phyloP scores from a whole-genome alignment of 2,113 vertebrate genomes.

The Clarias macrocephalus region DNA sequence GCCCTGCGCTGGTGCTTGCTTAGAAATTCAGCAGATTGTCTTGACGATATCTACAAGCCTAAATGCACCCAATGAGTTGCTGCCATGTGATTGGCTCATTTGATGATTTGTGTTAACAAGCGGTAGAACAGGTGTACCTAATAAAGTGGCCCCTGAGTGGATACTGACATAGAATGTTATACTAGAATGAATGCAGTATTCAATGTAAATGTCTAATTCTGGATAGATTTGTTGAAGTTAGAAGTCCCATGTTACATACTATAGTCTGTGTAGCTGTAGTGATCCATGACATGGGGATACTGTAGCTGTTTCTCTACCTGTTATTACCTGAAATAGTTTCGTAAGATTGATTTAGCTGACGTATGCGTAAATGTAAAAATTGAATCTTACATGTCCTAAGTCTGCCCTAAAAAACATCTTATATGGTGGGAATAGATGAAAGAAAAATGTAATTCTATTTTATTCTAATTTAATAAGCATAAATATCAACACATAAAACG shows the following conservation, averaged over 20 bases:
- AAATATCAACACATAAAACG: neutral
- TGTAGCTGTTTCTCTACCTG: neutral
- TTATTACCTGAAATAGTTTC: neutral
- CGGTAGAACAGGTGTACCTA: too few relatives aligned
- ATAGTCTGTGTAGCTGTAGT: neutral
- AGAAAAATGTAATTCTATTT: neutral
- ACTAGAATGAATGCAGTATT: neutral
- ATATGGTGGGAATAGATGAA: neutral
- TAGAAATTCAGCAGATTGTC: too few relatives aligned
- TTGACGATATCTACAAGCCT: too few relatives aligned
- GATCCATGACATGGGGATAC: neutral
- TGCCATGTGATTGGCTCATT: too few relatives aligned
- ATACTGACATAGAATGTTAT: neutral
- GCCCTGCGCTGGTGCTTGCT: too few relatives aligned
- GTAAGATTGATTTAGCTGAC: neutral
- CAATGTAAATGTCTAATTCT: neutral
- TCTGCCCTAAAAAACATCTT: too few relatives aligned
- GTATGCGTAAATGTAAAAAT: neutral
- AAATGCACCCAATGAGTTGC: too few relatives aligned
- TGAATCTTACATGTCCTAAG: neutral
- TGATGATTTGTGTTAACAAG: too few relatives aligned
- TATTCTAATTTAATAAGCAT: neutral
- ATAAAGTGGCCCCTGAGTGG: too few relatives aligned
- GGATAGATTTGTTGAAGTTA: neutral
- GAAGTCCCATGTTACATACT: neutral